phyloP scores from a whole-genome alignment of 2,888 invertebrate genomes.

The Pharmacophagus antenor region DNA sequence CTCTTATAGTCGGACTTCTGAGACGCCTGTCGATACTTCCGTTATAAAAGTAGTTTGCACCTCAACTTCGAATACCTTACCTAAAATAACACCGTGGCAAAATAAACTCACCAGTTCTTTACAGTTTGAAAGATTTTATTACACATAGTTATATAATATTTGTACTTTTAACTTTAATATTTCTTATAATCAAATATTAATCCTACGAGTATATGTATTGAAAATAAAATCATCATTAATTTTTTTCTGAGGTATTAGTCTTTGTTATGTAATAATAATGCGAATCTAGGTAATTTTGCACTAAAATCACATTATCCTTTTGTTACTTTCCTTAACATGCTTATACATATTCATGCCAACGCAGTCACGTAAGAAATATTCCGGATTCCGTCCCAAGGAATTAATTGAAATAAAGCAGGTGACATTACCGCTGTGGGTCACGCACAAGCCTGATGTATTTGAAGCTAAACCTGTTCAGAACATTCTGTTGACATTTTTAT shows the following conservation, averaged over 20 bases:
- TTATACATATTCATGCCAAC: constrained; percentile 25
- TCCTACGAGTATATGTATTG: no score
- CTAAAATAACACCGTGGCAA: neutral
- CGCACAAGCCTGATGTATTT: constrained; percentile 51
- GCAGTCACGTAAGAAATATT: constrained; percentile 28
- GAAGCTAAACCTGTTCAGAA: constrained; percentile 31
- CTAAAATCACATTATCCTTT: constrained; percentile 18
- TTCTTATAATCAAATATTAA: no score
- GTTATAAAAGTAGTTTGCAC: constrained; percentile 1
- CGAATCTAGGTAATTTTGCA: neutral
- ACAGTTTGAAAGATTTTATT: no score
- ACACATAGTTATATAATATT: no score
- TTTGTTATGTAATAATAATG: neutral
- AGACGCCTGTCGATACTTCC: constrained; percentile 23
- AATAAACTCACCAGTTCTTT: neutral
- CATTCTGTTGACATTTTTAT: constrained; percentile 31
- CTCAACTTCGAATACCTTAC: neutral
- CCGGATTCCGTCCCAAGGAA: constrained; percentile 34
- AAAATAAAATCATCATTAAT: no score
- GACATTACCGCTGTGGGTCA: constrained; percentile 54
- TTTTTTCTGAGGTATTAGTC: no score
- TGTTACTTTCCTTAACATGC: constrained; percentile 13
- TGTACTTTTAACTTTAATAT: neutral
- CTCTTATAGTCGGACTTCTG: constrained; percentile 13
- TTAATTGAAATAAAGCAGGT: constrained; percentile 64